Evolutionary conservation across 2,888 invertebrate species (phyloP).

Genomic region (Argyresthia albistria): DNA sequence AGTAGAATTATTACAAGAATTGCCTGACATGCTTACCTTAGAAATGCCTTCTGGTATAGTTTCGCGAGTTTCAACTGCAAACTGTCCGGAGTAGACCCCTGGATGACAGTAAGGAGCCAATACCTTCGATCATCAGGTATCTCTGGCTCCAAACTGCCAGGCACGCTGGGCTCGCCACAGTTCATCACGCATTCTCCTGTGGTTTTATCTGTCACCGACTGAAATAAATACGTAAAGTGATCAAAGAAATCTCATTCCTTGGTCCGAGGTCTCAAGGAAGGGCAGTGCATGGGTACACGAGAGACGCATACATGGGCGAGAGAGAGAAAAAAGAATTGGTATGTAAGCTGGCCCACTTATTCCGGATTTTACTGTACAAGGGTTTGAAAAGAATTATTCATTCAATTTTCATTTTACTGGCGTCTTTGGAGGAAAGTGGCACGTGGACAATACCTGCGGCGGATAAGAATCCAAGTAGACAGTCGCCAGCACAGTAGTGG

Average conservation of each 20-base stretch:
- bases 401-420: too few relatives aligned
- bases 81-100: conserved; percentile 72
- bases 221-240: conserved; percentile 1
- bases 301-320: too few relatives aligned
- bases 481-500: conserved; percentile 80
- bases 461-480: conserved; percentile 75
- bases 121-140: conserved; percentile 78
- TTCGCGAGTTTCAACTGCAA: conserved; percentile 82
- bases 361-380: too few relatives aligned
- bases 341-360: too few relatives aligned
- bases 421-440: too few relatives aligned
- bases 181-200: conserved; percentile 68
- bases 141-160: conserved; percentile 66
- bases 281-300: too few relatives aligned
- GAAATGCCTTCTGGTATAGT: conserved; percentile 85
- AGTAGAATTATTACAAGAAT: too few relatives aligned
- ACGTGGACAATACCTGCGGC: conserved; percentile 45
- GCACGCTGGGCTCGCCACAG: conserved; percentile 54
- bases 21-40: conserved; percentile 64
- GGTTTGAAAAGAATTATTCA: too few relatives aligned
- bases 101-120: conserved; percentile 86
- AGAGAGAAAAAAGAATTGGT: too few relatives aligned
- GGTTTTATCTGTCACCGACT: conserved; percentile 62
- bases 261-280: too few relatives aligned
- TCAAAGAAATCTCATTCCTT: too few relatives aligned